Evolutionary conservation across 1,140 invertebrate species (phyloP).

Genomic region (Acromyrmex heyeri): DNA sequence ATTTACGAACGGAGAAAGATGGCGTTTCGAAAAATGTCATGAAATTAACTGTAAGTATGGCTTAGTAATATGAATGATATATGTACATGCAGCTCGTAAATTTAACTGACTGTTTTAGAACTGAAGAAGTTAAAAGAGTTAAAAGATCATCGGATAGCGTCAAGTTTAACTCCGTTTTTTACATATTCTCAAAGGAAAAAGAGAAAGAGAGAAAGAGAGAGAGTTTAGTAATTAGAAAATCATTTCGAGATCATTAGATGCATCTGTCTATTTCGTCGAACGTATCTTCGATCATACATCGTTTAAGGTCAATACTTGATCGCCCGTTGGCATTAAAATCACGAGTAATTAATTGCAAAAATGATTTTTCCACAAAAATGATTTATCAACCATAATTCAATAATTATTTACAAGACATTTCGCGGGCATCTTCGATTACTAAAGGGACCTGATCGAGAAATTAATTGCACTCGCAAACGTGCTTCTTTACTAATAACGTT

Average conservation of each 20-base stretch:
- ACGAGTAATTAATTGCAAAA: conserved; percentile 36
- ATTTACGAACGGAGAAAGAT: background rate
- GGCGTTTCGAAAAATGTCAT: background rate
- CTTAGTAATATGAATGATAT: conserved; percentile 16
- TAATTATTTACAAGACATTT: background rate
- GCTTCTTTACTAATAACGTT: background rate
- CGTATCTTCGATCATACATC: background rate
- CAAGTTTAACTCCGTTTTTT: conserved; percentile 37
- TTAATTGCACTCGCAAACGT: background rate
- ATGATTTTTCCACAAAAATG: background rate
- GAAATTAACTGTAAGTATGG: conserved; percentile 8
- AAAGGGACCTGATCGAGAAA: background rate
- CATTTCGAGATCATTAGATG: background rate
- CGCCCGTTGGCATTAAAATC: conserved; percentile 20
- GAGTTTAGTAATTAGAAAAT: background rate
- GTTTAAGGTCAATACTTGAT: conserved; percentile 33
- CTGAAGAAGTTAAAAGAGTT: background rate
- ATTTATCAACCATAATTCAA: conserved; percentile 24
- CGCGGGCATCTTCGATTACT: background rate
- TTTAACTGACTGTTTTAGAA: background rate
- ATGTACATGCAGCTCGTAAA: background rate
- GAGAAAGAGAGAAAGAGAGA: no score
- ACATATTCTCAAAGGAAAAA: background rate
- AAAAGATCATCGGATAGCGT: background rate
- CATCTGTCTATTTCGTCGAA: background rate